Evolutionary conservation across 1,140 invertebrate species (phyloP), one percentile per base, ranked within the genome.

Genomic region (Apis dorsata): DNA sequence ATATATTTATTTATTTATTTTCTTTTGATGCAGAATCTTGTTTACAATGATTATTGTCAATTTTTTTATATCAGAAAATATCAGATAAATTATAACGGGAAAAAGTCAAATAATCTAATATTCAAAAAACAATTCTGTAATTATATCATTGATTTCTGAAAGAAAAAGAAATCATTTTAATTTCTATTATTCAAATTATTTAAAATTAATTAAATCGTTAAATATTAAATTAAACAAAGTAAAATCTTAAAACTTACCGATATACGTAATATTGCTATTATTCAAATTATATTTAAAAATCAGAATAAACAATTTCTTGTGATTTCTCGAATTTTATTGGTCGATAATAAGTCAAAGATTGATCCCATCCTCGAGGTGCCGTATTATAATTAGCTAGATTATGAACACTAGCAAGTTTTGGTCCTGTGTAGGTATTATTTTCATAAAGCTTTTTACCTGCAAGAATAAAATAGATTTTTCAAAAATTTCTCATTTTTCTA

Each of bases 281-380:
- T 28, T 34, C 51, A 24, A 28, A 9, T 21, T 74, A 79, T 19
- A 4, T 9, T 93, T 94, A 96, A 90, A 96, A 96, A 92, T 96
- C 96, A 66, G 96, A 95, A 90, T 95, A 96, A 28, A 93, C 90
- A 88, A 95, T 90, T 28, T 94, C 92, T 77, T 92, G 93, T 1
- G 93, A 91, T 81, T 94, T 95, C 59, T 94, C 93, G 91, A 97
- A 96, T 60, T 95, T 95, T 44, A 97, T 95, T 1, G 96, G 96
- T 82, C 95, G 94, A 92, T 97, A 97, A 81, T 95, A 95, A 21
- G 95, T 94, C 79, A 95, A 94, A 68, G 94, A 94, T 84, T 96
- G 94, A 24, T 96, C 94, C 97, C 97, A 98, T 11, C 97, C 97
- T 76, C 97, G 95, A n/a, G 97, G 96, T 51, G 96, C 96, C 2